Base-by-base conservation (phyloP, 2,113 vertebrate genomes). In the Hirundichthys speculiger region DNA sequence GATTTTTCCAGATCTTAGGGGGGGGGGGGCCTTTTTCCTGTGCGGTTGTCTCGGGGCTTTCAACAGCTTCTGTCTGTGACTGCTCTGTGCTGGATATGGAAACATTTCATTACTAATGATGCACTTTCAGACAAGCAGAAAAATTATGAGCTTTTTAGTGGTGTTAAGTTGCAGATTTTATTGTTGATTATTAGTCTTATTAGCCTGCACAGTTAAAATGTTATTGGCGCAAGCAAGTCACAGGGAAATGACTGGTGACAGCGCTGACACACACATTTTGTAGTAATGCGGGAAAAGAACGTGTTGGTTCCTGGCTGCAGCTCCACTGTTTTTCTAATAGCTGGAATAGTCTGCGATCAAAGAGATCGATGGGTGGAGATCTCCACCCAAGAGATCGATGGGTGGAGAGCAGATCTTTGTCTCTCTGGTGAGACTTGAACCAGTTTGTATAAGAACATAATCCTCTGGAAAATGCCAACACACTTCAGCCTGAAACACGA, bases 271-370 rank as follows among this genome's bases (percentile, higher is more conserved):
- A 41, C 8, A n/a, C 41, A n/a, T 43, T 14, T 8, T 16, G 7
- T n/a, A 16, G 41, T n/a, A 43, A n/a, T 8, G 13, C 22, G 16
- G 16, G 25, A n/a, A 27, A 16, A 27, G 48, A 62, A 30, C 40
- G 48, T 62, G 30, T 39, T 41, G 42, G 47, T 70, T 70, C 57
- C 46, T 13, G 46, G 62, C 52, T 9, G 9, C 52, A 60, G 46
- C n/a, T 1, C 30, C 4, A 51, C 70, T 52, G 49, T 69, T 69
- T 76, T 52, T 70, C 27, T 53, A 57, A 73, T 48, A 66, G 70
- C 68, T 75, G 66, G 57, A 76, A 61, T 54, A 64, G 53, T 62
- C 54, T 72, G 39, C 18, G 51, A 72, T 80, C 76, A 62, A 66
- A 70, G 49, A 20, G 34, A 48, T 75, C 53, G 42, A 5, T 53